Evolutionary conservation across 2,888 invertebrate species (phyloP).

Genomic region (Acrocyrtus sp.): DNA sequence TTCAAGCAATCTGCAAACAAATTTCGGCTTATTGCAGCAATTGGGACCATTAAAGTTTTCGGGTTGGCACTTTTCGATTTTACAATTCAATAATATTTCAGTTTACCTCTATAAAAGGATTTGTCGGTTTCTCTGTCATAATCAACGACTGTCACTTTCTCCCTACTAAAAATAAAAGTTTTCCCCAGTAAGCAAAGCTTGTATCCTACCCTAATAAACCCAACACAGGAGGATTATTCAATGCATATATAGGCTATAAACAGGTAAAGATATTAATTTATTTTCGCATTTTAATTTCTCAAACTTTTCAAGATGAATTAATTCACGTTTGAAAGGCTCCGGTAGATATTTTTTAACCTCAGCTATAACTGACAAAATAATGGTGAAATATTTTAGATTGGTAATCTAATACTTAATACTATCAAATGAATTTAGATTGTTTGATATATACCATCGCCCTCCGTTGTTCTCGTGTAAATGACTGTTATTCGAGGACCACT

Average conservation of each 20-base stretch:
- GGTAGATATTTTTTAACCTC: constrained; percentile 32
- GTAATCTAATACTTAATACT: no score
- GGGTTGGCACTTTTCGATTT: no score
- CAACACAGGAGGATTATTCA: no score
- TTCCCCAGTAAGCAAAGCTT: constrained; percentile 32
- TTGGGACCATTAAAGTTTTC: neutral
- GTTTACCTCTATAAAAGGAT: constrained; percentile 11
- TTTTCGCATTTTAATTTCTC: no score
- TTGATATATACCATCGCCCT: constrained; percentile 30
- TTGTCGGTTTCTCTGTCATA: constrained; percentile 15
- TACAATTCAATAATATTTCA: no score
- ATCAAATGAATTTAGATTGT: no score
- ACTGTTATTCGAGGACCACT: constrained; percentile 16
- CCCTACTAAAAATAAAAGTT: constrained; percentile 21
- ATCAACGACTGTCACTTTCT: constrained; percentile 23
- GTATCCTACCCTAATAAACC: constrained; percentile 15
- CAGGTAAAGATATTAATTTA: no score
- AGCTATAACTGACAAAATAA: constrained; percentile 3
- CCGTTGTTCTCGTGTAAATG: constrained; percentile 10
- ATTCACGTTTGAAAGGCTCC: neutral
- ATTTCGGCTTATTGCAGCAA: no score
- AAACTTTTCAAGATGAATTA: constrained; percentile 29
- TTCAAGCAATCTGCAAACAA: constrained; percentile 15
- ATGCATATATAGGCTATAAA: no score
- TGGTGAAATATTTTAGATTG: no score